phyloP scores from a whole-genome alignment of 2,113 vertebrate species.

The Muntiacus muntjak region DNA sequence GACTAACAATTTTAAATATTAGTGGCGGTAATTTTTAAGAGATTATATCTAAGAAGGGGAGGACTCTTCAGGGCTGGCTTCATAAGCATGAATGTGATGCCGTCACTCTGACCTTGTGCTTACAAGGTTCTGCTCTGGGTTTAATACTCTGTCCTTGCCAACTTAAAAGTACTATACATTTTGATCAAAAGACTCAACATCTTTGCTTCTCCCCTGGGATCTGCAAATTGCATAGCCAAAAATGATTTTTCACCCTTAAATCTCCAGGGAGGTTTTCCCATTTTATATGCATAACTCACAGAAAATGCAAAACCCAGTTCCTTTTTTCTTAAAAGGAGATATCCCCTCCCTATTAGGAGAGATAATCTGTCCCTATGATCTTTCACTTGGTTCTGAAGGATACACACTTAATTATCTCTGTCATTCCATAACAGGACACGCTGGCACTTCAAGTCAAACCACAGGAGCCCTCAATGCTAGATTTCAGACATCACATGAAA shows the following conservation, averaged over 20 bases:
- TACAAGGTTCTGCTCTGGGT: not conserved
- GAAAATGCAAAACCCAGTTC: not conserved
- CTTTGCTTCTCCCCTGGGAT: not conserved
- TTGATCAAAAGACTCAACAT: not conserved
- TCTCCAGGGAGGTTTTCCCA: not conserved
- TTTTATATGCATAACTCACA: not conserved
- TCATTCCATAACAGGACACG: accelerated
- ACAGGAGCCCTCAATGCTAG: not conserved
- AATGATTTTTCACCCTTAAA: not conserved
- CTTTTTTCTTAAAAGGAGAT: not conserved
- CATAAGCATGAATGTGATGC: not conserved
- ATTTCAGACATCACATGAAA: not conserved
- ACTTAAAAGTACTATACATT: not conserved
- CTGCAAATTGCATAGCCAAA: not conserved
- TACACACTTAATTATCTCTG: not conserved
- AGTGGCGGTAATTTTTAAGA: not conserved
- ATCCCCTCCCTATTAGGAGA: not conserved
- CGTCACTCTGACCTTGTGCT: no score
- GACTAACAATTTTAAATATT: not conserved
- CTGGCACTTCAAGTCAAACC: not conserved
- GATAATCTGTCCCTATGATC: not conserved
- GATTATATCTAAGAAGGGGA: not conserved
- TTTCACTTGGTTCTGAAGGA: not conserved
- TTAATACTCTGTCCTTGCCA: not conserved
- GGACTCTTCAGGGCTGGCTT: not conserved